Conservation (phyloP, 2,797 vertebrate species). For the Oreortyx pictus region DNA sequence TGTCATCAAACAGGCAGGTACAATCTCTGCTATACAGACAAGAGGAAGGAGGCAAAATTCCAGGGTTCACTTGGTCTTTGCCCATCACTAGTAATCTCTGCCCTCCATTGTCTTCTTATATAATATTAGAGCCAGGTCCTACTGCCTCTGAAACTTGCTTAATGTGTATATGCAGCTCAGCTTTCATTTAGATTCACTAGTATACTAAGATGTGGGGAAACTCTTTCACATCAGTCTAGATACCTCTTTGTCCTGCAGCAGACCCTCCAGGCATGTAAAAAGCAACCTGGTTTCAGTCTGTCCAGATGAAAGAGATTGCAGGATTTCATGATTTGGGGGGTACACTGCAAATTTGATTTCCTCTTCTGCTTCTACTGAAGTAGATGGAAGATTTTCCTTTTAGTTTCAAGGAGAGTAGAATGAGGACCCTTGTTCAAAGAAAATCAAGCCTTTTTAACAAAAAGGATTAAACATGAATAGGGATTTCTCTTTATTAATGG, state of each 20-base stretch:
- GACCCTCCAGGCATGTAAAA: background rate
- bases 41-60: background rate
- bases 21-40: background rate
- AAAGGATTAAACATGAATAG: background rate
- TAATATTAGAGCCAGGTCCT: background rate
- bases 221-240: background rate
- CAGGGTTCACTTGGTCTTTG: background rate
- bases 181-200: background rate
- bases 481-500: background rate
- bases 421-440: fast-evolving
- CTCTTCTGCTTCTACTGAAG: background rate
- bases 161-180: background rate
- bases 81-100: background rate
- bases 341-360: fast-evolving
- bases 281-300: background rate
- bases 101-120: background rate
- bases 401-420: background rate
- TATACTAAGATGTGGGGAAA: background rate
- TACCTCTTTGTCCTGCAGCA: background rate
- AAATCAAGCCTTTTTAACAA: background rate
- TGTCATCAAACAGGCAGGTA: conserved; percentile 38
- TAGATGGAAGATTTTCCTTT: background rate
- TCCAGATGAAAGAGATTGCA: fast-evolving
- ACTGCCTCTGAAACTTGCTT: background rate
- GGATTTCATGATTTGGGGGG: background rate